A percentile compares a stretch with the other conserved stretches of the same genome.
Evolutionary conservation across 2,797 vertebrate genomes (phyloP).

Genomic region (Onychomys leucogaster): DNA sequence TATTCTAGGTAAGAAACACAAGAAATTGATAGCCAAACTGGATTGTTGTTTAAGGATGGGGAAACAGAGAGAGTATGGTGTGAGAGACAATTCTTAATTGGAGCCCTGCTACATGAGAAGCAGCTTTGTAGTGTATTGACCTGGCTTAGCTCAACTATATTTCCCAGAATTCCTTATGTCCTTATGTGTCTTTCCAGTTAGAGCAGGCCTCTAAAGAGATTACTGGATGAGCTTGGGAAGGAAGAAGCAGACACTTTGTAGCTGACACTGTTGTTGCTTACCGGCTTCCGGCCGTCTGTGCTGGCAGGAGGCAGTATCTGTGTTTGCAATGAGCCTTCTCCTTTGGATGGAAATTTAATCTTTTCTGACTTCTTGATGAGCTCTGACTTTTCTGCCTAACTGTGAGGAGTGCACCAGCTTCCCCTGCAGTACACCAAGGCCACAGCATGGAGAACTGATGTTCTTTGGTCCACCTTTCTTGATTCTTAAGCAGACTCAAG

Average conservation of each 20-base stretch:
- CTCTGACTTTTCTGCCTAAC: background rate
- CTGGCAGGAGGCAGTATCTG: background rate
- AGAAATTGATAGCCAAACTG: background rate
- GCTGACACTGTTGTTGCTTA: background rate
- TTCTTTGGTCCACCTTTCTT: background rate
- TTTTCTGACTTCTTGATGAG: background rate
- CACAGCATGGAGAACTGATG: background rate
- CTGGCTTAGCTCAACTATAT: background rate
- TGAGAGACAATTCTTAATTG: background rate
- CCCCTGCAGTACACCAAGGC: background rate
- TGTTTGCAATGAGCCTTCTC: background rate
- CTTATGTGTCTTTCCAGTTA: background rate
- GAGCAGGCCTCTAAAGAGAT: background rate
- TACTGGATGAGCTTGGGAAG: background rate
- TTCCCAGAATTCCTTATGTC: conserved; percentile 24
- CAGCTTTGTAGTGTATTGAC: background rate
- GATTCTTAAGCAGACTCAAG: background rate
- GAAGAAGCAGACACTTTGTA: background rate
- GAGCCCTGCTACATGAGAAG: background rate
- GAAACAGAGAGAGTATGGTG: background rate
- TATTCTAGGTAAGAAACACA: conserved; percentile 37
- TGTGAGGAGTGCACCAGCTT: background rate
- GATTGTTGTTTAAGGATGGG: background rate
- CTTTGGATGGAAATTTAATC: background rate
- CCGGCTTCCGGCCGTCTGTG: background rate